Base-by-base conservation (phyloP, 2,888 invertebrate genomes). In the Lasioglossum figueresi region DNA sequence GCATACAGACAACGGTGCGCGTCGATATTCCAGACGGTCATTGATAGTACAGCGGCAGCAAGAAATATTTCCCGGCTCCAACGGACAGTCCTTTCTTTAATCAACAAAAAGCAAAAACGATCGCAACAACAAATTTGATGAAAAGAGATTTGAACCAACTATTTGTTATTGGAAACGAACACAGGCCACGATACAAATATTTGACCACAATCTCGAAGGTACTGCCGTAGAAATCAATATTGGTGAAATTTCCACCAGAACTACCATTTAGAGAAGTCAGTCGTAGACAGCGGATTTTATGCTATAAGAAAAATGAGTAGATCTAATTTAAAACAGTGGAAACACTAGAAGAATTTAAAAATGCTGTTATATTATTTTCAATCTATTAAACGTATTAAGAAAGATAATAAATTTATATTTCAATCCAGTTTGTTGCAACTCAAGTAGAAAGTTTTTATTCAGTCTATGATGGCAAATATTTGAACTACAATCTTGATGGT, bases 1-100 rank as follows among this genome's bases (percentile, higher is more conserved):
- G 63, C 63, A 84, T 83, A 56, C 71, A 83, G 63, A 76, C 63
- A 66, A 79, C 71, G 52, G 63, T 74, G 10, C 76, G 79, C 86
- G 82, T 86, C 86, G 82, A 88, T 88, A 88, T 82, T 73, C 48
- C 73, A 71, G 84, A 52, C 75, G 76, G 85, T 76, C 87, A 80
- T 88, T 68, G 77, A 27, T 48, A 48, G 84, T 81, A 83, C 84
- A 84, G 70, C 76, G 71, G 52, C 27, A 63, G 73, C 79, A 83
- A 83, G 78, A 83, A 74, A 73, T 77, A 43, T 74, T 34, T 40
- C 14, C 48, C 34, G 19, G 0, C 37, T 27, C n/a, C 10, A 14
- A 56, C 34, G n/a, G 16, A 71, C 5, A 6, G 4, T 68, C 37
- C 10, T 12, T 68, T 14, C 10, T 23, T 68, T 37, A 16, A 14